A percentile compares a stretch with the other conserved stretches of the same genome.
Conservation (phyloP, 2,888 invertebrate genomes). For the Tetrapedia diversipes region DNA sequence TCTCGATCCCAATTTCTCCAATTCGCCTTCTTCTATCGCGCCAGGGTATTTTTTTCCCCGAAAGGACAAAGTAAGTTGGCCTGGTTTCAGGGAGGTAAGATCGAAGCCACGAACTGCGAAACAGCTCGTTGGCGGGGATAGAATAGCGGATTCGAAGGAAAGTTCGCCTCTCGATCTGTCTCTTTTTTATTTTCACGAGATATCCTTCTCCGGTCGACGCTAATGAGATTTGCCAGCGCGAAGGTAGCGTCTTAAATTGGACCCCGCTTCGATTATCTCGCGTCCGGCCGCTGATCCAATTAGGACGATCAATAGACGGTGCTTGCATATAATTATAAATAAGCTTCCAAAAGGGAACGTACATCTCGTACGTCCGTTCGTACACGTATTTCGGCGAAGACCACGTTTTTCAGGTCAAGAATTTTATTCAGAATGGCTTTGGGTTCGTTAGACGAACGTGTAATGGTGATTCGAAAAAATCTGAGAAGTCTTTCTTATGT, state of each 20-base stretch:
- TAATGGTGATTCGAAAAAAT: too few species aligned
- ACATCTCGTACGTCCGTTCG: background rate
- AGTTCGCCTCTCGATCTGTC: slow-evolving; percentile 26
- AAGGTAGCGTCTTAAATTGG: slow-evolving; percentile 50
- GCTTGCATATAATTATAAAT: slow-evolving; percentile 51
- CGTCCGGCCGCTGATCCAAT: slow-evolving; percentile 48
- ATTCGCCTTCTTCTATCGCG: background rate
- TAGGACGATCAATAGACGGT: slow-evolving; percentile 41
- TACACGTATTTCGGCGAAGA: slow-evolving; percentile 5
- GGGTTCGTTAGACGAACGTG: slow-evolving; percentile 39
- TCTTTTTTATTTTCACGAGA: slow-evolving; percentile 27
- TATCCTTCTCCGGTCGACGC: slow-evolving; percentile 24
- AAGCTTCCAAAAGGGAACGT: background rate
- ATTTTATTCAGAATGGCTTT: background rate
- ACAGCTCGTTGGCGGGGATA: background rate
- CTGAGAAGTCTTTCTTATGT: too few species aligned
- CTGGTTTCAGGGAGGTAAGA: slow-evolving; percentile 13
- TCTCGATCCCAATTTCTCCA: slow-evolving; percentile 14
- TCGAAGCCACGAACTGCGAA: slow-evolving; percentile 12
- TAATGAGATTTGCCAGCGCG: slow-evolving; percentile 57
- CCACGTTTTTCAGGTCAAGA: background rate
- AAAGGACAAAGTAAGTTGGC: background rate
- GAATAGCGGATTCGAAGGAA: slow-evolving; percentile 22
- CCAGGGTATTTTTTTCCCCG: background rate
- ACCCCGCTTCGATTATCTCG: slow-evolving; percentile 44